Evolutionary conservation across 2,113 vertebrate species (phyloP), one percentile per base, ranked within the genome.

Genomic region (Pongo pygmaeus): DNA sequence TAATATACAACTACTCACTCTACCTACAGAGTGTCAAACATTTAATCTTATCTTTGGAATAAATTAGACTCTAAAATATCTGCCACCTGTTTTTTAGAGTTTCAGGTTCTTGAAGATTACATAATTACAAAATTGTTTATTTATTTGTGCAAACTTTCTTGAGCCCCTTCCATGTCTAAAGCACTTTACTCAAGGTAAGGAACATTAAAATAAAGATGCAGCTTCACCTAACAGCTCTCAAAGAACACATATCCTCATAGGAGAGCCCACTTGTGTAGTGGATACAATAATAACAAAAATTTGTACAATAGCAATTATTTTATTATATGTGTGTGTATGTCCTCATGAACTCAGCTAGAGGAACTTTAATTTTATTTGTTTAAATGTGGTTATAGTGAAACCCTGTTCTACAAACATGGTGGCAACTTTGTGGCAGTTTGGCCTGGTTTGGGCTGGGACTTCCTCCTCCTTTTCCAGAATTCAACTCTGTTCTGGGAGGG

Each of bases 391-490:
- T 80, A 20, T 40, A 32, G 12, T 38, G 43, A 61, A 43, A 22
- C 10, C 3, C 12, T 4, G 40, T 78, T 46, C 32, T 13, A 32
- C n/a, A 23, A 89, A 40, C 20, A 48, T 17, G 4, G 27, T 32
- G 6, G 17, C 70, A 75, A 81, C 13, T 16, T 35, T 43, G 38
- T 38, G 17, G 64, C 75, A n/a, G 20, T 59, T 30, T 5, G 6
- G 23, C 0, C 5, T 25, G 57, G 20, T 59, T 30, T 5, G 8
- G 23, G 0, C 5, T 25, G 57, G 3, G 11, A 1, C 23, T 25
- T 32, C 14, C 8, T 1, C 27, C 5, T 67, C 35, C 12, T 48
- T 64, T 75, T 27, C 23, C 25, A 70, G 14, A 3, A 30, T 61
- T 35, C 25, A 6, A 18, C 35, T 69, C 5, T 61, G 30, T 75